Evolutionary conservation across 2,113 vertebrate genomes (phyloP).

Genomic region (Oplegnathus fasciatus): DNA sequence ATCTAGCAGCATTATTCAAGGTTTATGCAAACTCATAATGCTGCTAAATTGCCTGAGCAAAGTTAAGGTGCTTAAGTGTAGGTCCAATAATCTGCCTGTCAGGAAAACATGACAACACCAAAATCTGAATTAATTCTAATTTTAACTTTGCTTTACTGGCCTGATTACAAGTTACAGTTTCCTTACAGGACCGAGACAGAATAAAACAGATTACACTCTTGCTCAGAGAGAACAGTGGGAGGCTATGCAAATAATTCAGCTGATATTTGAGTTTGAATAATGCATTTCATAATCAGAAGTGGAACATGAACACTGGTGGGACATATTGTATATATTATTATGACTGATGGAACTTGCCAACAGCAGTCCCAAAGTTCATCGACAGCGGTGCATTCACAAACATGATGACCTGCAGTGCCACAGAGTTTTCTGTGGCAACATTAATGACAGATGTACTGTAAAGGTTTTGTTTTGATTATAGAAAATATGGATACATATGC

Average conservation of each 20-base stretch:
- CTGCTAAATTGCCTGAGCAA: slow-evolving; percentile 54
- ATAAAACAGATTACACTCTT: slow-evolving; percentile 37
- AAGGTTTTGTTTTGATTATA: slow-evolving; percentile 29
- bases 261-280: slow-evolving; percentile 72
- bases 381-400: slow-evolving; percentile 21
- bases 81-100: slow-evolving; percentile 56
- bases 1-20: slow-evolving; percentile 40
- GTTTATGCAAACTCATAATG: slow-evolving; percentile 63
- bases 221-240: slow-evolving; percentile 46
- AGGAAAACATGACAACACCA: slow-evolving; percentile 58
- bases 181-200: slow-evolving; percentile 7
- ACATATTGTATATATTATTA: slow-evolving; percentile 67
- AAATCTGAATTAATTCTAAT: slow-evolving; percentile 53
- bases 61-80: slow-evolving; percentile 52
- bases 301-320: slow-evolving; percentile 60
- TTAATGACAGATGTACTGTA: slow-evolving; percentile 21
- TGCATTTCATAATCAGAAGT: slow-evolving; percentile 76
- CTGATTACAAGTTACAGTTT: slow-evolving; percentile 51
- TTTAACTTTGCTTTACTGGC: slow-evolving; percentile 31
- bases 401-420: slow-evolving; percentile 35
- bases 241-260: slow-evolving; percentile 65
- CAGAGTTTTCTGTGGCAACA: slow-evolving; percentile 8
- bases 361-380: slow-evolving; percentile 60
- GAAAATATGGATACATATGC: background rate
- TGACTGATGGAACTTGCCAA: slow-evolving; percentile 66